Percentiles rank a stretch among this genome's conserved stretches.
phyloP scores from a whole-genome alignment of 35 echinoderm and acorn worm genomes.

The Apostichopus japonicus region DNA sequence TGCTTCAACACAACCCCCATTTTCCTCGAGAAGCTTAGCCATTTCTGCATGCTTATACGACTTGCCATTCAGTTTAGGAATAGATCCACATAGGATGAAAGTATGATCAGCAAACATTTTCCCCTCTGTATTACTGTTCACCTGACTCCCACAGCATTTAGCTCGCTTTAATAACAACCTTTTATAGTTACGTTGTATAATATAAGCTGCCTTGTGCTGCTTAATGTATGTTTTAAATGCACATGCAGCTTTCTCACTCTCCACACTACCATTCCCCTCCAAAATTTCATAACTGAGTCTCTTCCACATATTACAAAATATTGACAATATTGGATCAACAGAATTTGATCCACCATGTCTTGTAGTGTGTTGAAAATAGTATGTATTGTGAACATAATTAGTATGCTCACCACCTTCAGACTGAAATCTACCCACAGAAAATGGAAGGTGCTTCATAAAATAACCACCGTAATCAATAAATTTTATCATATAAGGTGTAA shows the following conservation, averaged over 20 bases:
- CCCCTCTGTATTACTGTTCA: neutral
- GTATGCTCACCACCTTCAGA: slow-evolving; percentile 73
- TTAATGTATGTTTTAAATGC: neutral
- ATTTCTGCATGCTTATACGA: neutral
- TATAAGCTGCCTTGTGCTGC: neutral
- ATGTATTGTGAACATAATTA: slow-evolving; percentile 68
- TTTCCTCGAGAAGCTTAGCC: neutral
- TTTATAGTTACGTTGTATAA: too few species aligned
- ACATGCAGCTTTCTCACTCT: neutral
- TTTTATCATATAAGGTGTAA: slow-evolving; percentile 79
- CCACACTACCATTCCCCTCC: neutral
- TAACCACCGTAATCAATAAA: slow-evolving; percentile 62
- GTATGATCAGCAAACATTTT: neutral
- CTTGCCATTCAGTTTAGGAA: slow-evolving; percentile 4
- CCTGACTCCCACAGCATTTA: neutral
- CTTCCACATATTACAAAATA: slow-evolving; percentile 53
- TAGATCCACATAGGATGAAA: slow-evolving; percentile 1
- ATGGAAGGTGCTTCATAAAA: slow-evolving; percentile 54
- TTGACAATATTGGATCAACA: slow-evolving; percentile 59
- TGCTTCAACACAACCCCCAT: neutral
- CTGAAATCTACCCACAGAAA: slow-evolving; percentile 67
- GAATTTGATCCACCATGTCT: slow-evolving; percentile 74
- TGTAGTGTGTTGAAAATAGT: slow-evolving; percentile 69
- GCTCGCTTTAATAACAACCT: neutral
- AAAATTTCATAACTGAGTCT: slow-evolving; percentile 33